These are phyloP conservation scores for Chelidonichthys spinosus DNA, from an alignment of 2,797 vertebrate species.

Conservation along the genomic window DNA sequence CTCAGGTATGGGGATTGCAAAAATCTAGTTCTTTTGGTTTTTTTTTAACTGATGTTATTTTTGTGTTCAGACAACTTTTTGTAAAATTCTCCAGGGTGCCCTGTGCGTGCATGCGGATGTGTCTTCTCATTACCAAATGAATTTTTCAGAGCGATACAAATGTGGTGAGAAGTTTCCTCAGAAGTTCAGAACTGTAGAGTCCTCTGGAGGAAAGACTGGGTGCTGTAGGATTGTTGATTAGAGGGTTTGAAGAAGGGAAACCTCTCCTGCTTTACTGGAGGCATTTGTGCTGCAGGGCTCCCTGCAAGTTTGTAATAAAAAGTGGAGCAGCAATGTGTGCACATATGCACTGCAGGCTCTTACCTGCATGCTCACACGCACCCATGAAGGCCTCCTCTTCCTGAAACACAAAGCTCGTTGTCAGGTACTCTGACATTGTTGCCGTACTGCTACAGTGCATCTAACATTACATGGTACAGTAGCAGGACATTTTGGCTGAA, in stretches of 20 bases:
- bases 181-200: constrained; percentile 48
- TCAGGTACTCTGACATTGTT: neutral
- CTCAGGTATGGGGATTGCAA: constrained; percentile 46
- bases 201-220: constrained; percentile 36
- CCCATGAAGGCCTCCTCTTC: constrained; percentile 1
- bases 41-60: constrained; percentile 58
- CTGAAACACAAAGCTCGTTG: constrained; percentile 1
- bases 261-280: constrained; percentile 44
- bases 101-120: constrained; percentile 15
- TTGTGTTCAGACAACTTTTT: constrained; percentile 49
- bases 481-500: neutral
- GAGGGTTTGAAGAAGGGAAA: constrained; percentile 46
- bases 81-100: constrained; percentile 41
- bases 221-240: constrained; percentile 62
- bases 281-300: constrained; percentile 64
- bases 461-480: neutral
- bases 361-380: neutral
- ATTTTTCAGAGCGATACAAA: constrained; percentile 36
- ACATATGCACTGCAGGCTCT: constrained; percentile 6
- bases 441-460: neutral
- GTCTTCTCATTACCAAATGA: constrained; percentile 31
- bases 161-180: constrained; percentile 36
- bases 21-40: constrained; percentile 35
- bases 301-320: constrained; percentile 64
- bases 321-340: constrained; percentile 36